Evolutionary conservation across 2,888 invertebrate species (phyloP).

Genomic region (Stenurella melanura): DNA sequence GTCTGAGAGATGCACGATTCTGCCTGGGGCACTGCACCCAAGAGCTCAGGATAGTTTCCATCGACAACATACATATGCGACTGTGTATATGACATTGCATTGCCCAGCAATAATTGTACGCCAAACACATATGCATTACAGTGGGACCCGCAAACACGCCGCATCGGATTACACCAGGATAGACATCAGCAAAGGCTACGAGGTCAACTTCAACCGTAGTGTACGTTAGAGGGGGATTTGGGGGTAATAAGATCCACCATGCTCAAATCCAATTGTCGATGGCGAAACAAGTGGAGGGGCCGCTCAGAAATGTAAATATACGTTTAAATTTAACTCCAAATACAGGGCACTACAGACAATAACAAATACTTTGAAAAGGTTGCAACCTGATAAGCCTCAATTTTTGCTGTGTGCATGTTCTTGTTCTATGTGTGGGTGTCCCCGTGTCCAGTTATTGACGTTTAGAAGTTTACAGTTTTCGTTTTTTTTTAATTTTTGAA

Average conservation of each 20-base stretch:
- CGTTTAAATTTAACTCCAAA: no score
- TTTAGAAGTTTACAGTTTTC: no score
- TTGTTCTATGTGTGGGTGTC: no score
- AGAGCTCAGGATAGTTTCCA: conserved; percentile 66
- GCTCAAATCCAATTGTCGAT: background rate
- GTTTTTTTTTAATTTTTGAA: no score
- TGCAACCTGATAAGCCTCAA: no score
- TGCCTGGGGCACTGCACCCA: conserved; percentile 65
- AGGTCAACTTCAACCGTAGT: conserved; percentile 36
- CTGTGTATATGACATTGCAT: conserved; percentile 67
- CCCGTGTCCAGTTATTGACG: no score
- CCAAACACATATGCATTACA: conserved; percentile 67
- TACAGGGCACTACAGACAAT: no score
- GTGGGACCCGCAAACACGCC: conserved; percentile 67
- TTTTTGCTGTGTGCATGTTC: no score
- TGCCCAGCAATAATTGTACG: conserved; percentile 68
- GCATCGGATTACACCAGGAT: conserved; percentile 59
- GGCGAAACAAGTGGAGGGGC: background rate
- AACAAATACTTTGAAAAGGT: no score
- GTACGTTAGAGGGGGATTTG: background rate
- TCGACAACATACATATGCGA: conserved; percentile 59
- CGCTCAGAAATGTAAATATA: background rate
- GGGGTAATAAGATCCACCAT: background rate
- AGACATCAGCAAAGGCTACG: conserved; percentile 35
- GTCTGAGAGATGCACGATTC: conserved; percentile 60